phyloP scores from a whole-genome alignment of 2,797 vertebrate genomes.

The Chlorospingus semifuscus region DNA sequence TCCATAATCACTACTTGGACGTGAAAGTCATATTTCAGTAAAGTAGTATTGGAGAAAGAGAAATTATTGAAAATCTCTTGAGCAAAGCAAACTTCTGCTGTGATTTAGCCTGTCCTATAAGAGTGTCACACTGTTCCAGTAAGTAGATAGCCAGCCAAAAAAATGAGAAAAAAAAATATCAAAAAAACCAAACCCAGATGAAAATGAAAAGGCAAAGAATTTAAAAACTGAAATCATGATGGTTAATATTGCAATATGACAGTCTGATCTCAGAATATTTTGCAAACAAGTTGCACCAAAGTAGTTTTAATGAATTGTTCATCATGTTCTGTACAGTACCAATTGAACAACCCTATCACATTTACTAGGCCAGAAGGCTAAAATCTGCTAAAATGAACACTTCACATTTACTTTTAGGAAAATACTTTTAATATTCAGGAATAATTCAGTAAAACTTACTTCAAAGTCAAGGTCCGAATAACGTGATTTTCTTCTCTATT shows the following conservation, averaged over 20 bases:
- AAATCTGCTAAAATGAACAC: conserved; percentile 7
- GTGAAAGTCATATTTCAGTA: neutral
- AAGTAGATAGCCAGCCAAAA: neutral
- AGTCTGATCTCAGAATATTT: conserved; percentile 25
- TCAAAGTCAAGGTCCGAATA: conserved; percentile 99
- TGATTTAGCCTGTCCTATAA: neutral
- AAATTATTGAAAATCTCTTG: neutral
- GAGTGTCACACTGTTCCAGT: neutral
- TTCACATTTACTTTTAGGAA: conserved; percentile 46
- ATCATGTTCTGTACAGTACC: neutral
- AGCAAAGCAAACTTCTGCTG: neutral
- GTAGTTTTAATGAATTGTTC: conserved; percentile 43
- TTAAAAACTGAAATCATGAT: conserved; percentile 52
- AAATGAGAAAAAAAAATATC: neutral
- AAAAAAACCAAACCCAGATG: neutral
- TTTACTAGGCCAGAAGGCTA: neutral
- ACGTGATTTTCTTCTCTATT: conserved; percentile 98
- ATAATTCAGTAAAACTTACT: conserved; percentile 84
- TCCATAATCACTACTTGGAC: neutral
- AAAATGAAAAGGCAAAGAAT: conserved; percentile 56
- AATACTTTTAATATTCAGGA: conserved; percentile 54
- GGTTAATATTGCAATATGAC: conserved; percentile 43
- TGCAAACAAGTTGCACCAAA: conserved; percentile 64
- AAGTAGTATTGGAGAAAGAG: neutral
- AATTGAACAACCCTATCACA: neutral